Percentiles rank a stretch among this genome's conserved stretches.
These are phyloP conservation scores for Caiman crocodilus DNA, from an alignment of 2,797 vertebrate species.

Conservation along the genomic window DNA sequence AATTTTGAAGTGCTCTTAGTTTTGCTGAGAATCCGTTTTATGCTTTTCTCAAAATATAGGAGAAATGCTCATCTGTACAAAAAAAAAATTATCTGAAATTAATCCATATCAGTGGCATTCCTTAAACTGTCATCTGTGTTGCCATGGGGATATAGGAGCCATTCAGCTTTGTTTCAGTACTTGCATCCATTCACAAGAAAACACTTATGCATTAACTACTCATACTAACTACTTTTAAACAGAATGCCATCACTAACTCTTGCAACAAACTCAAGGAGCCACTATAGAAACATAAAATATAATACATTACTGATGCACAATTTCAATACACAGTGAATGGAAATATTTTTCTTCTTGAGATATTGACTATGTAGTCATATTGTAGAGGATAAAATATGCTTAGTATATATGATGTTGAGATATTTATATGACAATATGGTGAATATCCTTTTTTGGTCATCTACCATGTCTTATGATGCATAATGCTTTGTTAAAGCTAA, in stretches of 20 bases:
- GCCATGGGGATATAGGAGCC: neutral
- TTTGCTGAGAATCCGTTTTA: neutral
- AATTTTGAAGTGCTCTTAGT: neutral
- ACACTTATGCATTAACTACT: neutral
- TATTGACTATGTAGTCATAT: neutral
- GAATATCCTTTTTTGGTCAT: neutral
- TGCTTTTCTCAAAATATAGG: neutral
- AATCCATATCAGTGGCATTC: neutral
- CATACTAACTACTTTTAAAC: neutral
- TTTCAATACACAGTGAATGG: neutral
- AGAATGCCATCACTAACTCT: neutral
- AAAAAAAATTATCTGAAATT: constrained; percentile 8
- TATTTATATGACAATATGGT: neutral
- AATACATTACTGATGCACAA: neutral
- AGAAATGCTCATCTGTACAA: neutral
- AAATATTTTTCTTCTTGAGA: neutral
- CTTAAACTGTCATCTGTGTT: neutral
- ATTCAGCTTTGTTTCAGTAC: neutral
- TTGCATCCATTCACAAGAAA: neutral
- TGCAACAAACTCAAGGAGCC: neutral
- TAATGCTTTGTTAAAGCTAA: no score
- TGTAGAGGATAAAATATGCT: neutral
- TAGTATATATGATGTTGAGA: neutral
- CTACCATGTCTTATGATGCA: neutral
- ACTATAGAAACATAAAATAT: neutral